These are phyloP conservation scores for Okapia johnstoni DNA, from an alignment of 2,113 vertebrate genomes.

Conservation along the genomic window DNA sequence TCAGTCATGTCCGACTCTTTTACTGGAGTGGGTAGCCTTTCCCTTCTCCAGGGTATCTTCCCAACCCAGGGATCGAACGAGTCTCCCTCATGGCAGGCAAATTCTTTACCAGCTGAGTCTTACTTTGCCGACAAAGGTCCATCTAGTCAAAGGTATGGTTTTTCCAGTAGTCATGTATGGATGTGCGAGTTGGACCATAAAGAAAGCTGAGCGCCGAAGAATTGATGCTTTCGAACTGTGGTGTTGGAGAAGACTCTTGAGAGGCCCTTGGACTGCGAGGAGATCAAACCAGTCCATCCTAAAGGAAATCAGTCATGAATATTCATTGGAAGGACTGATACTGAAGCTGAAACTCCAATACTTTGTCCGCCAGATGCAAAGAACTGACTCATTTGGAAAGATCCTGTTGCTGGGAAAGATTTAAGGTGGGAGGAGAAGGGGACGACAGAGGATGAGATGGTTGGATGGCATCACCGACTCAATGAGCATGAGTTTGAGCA, in stretches of 20 bases:
- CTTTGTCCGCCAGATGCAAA: neutral
- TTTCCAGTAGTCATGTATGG: neutral
- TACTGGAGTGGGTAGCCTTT: neutral
- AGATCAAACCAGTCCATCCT: neutral
- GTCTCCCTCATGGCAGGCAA: neutral
- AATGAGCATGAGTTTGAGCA: neutral
- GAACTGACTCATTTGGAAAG: neutral
- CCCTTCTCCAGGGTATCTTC: neutral
- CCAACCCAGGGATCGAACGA: accelerated
- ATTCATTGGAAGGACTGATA: neutral
- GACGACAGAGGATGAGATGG: neutral
- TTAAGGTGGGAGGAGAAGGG: neutral
- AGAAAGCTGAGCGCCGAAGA: neutral
- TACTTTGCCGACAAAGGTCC: neutral
- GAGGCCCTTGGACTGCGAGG: neutral
- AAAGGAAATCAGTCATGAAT: neutral
- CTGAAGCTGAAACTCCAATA: neutral
- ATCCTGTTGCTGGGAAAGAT: neutral
- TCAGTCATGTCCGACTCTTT: accelerated
- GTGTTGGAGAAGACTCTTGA: neutral
- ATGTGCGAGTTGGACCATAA: neutral
- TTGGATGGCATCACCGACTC: neutral
- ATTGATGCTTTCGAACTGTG: neutral
- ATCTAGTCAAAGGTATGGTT: neutral
- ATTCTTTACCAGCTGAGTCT: neutral